Base-by-base conservation (phyloP, 2,113 vertebrate species). In the Melanostigma gelatinosum region DNA sequence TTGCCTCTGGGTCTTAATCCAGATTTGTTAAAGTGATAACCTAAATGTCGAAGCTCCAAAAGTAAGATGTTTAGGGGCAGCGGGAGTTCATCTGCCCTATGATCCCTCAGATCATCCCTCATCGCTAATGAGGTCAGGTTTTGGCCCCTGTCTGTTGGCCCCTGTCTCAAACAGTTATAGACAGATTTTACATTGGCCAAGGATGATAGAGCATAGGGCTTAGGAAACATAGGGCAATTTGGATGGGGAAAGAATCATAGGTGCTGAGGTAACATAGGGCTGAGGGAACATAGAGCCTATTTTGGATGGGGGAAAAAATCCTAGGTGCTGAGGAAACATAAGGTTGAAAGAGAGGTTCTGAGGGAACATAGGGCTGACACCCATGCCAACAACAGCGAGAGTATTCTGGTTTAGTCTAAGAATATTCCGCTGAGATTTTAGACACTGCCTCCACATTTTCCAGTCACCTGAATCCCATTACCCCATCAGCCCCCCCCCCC, bases 1-100 rank as follows among this genome's bases (percentile, higher is more conserved):
- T 50, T 77, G 79, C 79, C 42, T 63, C 77, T 52, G 54, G 74
- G 69, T 83, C 69, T 87, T 8, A 60, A 52, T 74, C 48, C 73
- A 63, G 13, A 48, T 62, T 3, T 52, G 81, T 73, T 61, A 72
- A 62, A 79, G 38, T 54, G 40, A 65, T 75, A 75, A 69, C 54
- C 58, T 52, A 68, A 50, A 77, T 80, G 61, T 69, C 1, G 4
- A 72, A 11, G 32, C 38, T 66, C 36, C 20, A 29, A 79, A 83
- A 71, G 27, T 4, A 11, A 20, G 18, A 62, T 22, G 18, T 11
- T 20, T 36, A 62, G 8, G 34, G 55, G 15, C 44, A 9, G 5
- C 38, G 8, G 38, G 38, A 40, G 8, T 9, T 8, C 18, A 16
- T 46, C 3, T 46, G 48, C 20, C 18, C 48, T 50, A 20, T 50